phyloP scores from a whole-genome alignment of 2,113 vertebrate genomes.

The Muntiacus reevesi region DNA sequence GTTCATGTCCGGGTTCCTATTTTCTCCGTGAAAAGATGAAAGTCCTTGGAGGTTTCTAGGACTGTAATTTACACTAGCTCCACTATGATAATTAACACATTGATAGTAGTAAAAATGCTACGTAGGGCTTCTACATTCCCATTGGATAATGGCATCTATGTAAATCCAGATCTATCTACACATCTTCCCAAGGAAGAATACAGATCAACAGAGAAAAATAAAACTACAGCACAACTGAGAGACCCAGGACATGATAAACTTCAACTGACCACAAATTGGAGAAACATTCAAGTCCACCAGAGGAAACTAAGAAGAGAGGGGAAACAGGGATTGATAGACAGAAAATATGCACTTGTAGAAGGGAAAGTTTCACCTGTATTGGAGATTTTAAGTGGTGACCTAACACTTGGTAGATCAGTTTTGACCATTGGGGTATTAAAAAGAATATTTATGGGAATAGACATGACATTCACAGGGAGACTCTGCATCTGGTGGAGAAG shows the following conservation, averaged over 20 bases:
- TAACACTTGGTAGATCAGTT: background rate
- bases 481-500: background rate
- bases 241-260: background rate
- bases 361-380: background rate
- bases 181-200: background rate
- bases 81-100: background rate
- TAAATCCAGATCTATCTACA: background rate
- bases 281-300: background rate
- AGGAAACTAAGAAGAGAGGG: background rate
- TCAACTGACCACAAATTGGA: background rate
- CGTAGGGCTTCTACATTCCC: background rate
- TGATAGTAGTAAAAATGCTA: background rate
- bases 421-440: background rate
- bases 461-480: background rate
- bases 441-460: background rate
- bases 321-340: background rate
- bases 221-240: background rate
- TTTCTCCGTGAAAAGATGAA: constrained; percentile 33
- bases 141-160: background rate
- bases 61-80: background rate
- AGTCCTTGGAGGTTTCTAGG: background rate
- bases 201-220: background rate
- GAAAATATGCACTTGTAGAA: background rate
- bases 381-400: background rate
- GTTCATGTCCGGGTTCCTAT: too few species aligned